Evolutionary conservation across 1,140 invertebrate genomes (phyloP).

Genomic region (Brachionus rotundiformis): DNA sequence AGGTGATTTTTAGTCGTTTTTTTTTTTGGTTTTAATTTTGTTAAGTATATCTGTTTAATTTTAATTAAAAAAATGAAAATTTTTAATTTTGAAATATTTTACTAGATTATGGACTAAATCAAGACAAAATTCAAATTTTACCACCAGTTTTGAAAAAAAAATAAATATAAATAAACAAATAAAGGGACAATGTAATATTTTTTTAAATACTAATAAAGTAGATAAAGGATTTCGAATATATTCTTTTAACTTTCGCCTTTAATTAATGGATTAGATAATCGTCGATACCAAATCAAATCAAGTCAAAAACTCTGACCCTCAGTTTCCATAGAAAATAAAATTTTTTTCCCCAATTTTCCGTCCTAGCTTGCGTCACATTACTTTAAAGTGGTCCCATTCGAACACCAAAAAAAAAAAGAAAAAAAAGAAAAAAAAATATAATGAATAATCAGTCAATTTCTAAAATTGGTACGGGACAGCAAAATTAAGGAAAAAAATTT

Average conservation of each 20-base stretch:
- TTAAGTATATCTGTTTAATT: neutral
- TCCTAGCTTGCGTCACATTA: neutral
- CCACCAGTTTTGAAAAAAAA: neutral
- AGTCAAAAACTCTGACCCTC: neutral
- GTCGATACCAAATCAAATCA: neutral
- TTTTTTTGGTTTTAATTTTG: no score
- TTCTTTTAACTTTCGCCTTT: neutral
- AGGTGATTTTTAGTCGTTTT: neutral
- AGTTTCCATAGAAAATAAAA: neutral
- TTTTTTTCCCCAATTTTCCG: neutral
- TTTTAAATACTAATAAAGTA: neutral
- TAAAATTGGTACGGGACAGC: neutral
- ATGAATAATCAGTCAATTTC: no score
- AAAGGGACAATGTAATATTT: neutral
- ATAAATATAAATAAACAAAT: constrained; percentile 16
- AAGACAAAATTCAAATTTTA: constrained; percentile 11
- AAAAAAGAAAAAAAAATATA: no score
- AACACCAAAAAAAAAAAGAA: neutral
- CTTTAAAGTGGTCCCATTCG: neutral
- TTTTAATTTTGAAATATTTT: constrained; percentile 7
- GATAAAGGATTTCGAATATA: no score
- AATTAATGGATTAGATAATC: neutral
- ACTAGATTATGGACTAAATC: constrained; percentile 1
- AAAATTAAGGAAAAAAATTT: neutral
- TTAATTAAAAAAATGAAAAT: constrained; percentile 7